Conservation (phyloP, 2,113 vertebrate species). For the Sebastes schlegelii region DNA sequence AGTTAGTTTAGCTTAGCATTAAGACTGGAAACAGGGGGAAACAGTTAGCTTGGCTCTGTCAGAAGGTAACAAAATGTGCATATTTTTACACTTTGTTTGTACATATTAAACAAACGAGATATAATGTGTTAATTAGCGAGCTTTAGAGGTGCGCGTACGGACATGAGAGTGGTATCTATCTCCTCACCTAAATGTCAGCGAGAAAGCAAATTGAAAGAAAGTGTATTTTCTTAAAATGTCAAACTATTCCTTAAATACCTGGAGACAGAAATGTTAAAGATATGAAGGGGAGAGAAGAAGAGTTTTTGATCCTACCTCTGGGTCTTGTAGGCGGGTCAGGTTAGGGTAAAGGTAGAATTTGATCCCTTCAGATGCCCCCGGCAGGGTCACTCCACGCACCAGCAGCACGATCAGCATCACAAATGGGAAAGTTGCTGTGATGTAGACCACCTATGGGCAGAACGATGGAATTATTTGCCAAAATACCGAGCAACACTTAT, state of each 20-base stretch:
- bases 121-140: background rate
- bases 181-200: too few species aligned
- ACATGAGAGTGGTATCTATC: too few species aligned
- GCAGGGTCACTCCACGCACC: conserved; percentile 95
- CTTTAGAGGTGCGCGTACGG: background rate
- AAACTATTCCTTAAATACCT: too few species aligned
- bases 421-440: conserved; percentile 98
- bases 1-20: conserved; percentile 8
- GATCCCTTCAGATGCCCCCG: conserved; percentile 95
- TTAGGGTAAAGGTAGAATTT: conserved; percentile 98
- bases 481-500: background rate
- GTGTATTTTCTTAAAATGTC: too few species aligned
- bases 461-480: conserved; percentile 19
- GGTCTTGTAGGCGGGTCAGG: conserved; percentile 91
- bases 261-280: too few species aligned
- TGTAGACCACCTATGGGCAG: conserved; percentile 88
- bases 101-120: background rate
- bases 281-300: background rate
- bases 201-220: too few species aligned
- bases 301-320: conserved; percentile 86
- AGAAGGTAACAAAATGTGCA: background rate
- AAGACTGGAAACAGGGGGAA: background rate
- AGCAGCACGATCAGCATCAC: conserved; percentile 96
- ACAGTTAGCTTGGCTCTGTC: background rate
- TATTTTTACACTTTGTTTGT: background rate